Evolutionary conservation across 2,888 invertebrate genomes (phyloP).

Genomic region (Platerodrilus igneus): DNA sequence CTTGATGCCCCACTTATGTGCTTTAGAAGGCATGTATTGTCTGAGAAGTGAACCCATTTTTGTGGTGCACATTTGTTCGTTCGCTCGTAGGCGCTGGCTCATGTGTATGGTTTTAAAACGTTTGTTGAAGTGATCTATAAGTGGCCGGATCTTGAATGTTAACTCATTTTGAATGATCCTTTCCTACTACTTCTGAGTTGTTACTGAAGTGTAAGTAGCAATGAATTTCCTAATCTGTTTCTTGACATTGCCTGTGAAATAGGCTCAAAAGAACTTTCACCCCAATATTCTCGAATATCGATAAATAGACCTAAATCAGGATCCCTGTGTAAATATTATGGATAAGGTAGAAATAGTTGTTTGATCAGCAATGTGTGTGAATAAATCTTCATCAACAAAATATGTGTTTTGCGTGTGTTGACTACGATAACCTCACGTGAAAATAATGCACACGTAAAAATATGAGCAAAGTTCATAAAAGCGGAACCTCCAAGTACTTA

Average conservation of each 20-base stretch:
- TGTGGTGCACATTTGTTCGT: conserved; percentile 30
- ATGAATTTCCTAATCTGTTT: conserved; percentile 3
- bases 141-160: conserved; percentile 21
- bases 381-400: too few species aligned
- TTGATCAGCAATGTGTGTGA: too few species aligned
- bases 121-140: conserved; percentile 20
- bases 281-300: not conserved
- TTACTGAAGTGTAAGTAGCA: conserved; percentile 25
- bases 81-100: conserved; percentile 26
- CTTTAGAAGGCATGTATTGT: conserved; percentile 30
- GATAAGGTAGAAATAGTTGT: too few species aligned
- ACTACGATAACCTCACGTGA: too few species aligned
- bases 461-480: too few species aligned
- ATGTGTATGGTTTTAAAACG: conserved; percentile 23
- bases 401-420: too few species aligned
- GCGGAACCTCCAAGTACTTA: too few species aligned
- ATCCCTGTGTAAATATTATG: too few species aligned
- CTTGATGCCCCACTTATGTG: conserved; percentile 33
- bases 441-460: too few species aligned
- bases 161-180: conserved; percentile 23
- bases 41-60: conserved; percentile 27
- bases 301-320: not conserved
- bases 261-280: not conserved
- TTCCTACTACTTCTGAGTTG: conserved; percentile 21
- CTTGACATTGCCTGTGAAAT: not conserved